Conservation (phyloP, 1,140 invertebrate species). For the Drosophila tani region DNA sequence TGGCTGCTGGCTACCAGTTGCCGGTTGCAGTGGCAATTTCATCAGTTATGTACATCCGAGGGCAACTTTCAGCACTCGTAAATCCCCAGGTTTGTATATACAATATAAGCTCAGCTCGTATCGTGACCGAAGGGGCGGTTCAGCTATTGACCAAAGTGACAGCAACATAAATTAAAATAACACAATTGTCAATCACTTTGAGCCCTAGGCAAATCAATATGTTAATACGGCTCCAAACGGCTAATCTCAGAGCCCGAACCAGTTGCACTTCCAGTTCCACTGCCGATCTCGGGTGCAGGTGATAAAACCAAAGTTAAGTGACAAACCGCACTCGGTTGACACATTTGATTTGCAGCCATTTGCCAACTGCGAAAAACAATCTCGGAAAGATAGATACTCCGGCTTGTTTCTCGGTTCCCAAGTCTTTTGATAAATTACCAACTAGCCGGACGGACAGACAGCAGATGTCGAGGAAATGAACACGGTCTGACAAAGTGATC, state of each 20-base stretch:
- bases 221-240: conserved; percentile 49
- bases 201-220: conserved; percentile 80
- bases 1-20: conserved; percentile 8
- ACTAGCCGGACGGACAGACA: conserved; percentile 25
- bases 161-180: conserved; percentile 77
- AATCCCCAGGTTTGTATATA: conserved; percentile 12
- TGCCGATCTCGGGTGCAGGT: conserved; percentile 34
- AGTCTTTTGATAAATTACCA: conserved; percentile 58
- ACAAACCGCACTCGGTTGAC: conserved; percentile 52
- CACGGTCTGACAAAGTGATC: conserved; percentile 51
- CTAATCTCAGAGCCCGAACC: conserved; percentile 30
- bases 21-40: conserved; percentile 33
- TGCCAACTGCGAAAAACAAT: conserved; percentile 38
- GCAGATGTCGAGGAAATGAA: conserved; percentile 59
- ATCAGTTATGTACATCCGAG: conserved; percentile 46
- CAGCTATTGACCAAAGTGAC: conserved; percentile 52
- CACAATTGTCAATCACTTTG: conserved; percentile 79
- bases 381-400: conserved; percentile 24
- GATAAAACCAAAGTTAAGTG: conserved; percentile 59
- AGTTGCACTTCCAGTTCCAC: conserved; percentile 40
- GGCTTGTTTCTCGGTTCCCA: conserved; percentile 11
- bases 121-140: conserved; percentile 68
- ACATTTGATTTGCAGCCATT: conserved; percentile 62
- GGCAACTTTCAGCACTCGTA: conserved; percentile 48
- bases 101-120: neutral